Evolutionary conservation across 2,888 invertebrate species (phyloP), one percentile per base, ranked within the genome.

Genomic region (Drosophila robusta): DNA sequence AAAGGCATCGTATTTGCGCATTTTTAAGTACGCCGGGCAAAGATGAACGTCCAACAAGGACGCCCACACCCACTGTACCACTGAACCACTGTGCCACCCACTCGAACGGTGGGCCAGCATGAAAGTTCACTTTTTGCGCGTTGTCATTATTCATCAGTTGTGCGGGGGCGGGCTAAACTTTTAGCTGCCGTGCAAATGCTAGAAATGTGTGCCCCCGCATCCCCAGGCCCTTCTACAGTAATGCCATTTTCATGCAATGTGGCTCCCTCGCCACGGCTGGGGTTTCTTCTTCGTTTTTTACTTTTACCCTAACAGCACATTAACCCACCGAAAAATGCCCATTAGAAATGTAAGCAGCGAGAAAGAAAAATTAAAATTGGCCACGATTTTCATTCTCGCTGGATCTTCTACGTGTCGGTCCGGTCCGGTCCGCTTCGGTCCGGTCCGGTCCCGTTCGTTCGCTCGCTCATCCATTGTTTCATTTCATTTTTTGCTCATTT

Each of bases 301-400:
- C 74, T 81, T 74, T 86, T 75, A 83, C 88, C 87, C 85, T 79
- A 86, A 88, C 88, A 84, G 83, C 88, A 87, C 88, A 86, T 85
- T 85, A 85, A 86, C 85, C 88, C 78, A 86, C 86, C 88, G 76
- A 82, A 88, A 80, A 85, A 77, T 77, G 71, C 73, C 86, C 88
- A 80, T 78, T 87, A 87, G 83, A 85, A 80, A 82, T 76, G 86
- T 82, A 75, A 75, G 82, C 81, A 79, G 72, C 68, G 63, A 55
- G 70, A 65, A 75, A 85, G 81, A 86, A 90, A 91, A 91, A 90
- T 91, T 91, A 89, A 91, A 91, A 91, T 91, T 91, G 90, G 90
- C 91, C 90, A 89, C 89, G 90, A 91, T 91, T 91, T 91, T 91
- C 86, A 77, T 75, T 78, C 82, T 57, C 44, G 70, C 58, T 56